Evolutionary conservation across 1,140 invertebrate species (phyloP), one percentile per base, ranked within the genome.

Genomic region (Brachionus koreanus): DNA sequence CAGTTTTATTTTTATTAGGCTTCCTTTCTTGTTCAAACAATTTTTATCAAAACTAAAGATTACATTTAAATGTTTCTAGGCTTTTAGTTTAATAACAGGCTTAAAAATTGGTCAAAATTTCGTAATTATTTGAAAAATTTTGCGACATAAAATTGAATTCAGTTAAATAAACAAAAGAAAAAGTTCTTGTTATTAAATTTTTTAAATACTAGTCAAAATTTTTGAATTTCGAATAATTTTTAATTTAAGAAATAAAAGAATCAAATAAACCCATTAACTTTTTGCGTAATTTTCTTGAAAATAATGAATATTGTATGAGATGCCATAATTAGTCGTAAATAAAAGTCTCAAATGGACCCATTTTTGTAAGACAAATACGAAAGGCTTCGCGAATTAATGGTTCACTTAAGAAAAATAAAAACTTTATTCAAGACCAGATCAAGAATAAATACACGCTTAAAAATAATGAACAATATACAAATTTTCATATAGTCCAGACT

Each of bases 351-450:
- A 23, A 19, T 57, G 49, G 16, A 7, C 1, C 16, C n/a, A 57
- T 25, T 57, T 57, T 23, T 57, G 6, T 7, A 7, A 57, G 49
- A 57, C 49, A 57, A 57, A 23, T 57, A 57, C 2, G 49, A 57
- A 23, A 25, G 49, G 49, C 49, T 57, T 57, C 16, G 2, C n/a
- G n/a, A 57, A 57, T 57, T 23, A 57, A 57, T 57, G 49, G 49
- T 57, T 57, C 49, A 57, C 16, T 57, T 57, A 57, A 57, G 49
- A 57, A 57, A 57, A 57, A 57, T 57, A 57, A 57, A 57, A 57
- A 49, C 2, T 16, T 23, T 57, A 29, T 57, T 23, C 19, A 57
- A 57, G 49, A 57, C 49, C 49, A 57, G n/a, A 23, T 57, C 49
- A 57, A 57, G 49, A 57, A 16, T 19, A 57, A 57, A 57, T 57